phyloP scores from a whole-genome alignment of 2,113 vertebrate genomes.

The Lasiurus borealis region DNA sequence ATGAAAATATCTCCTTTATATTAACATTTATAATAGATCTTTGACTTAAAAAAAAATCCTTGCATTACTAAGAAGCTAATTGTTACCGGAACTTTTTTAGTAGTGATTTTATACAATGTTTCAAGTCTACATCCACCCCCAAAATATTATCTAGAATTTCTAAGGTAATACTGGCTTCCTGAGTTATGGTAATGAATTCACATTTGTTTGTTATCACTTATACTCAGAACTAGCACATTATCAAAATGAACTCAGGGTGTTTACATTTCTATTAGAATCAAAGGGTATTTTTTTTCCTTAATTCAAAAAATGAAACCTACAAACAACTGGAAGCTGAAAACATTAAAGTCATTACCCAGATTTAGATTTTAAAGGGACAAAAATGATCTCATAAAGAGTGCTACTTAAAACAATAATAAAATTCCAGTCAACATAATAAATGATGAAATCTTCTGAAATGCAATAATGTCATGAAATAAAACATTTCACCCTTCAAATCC shows the following conservation, averaged over 20 bases:
- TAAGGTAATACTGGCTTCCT: slow-evolving; percentile 56
- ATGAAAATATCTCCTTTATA: slow-evolving; percentile 39
- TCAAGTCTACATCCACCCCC: not conserved
- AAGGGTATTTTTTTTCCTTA: not conserved
- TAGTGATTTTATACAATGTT: slow-evolving; percentile 60
- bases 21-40: slow-evolving; percentile 49
- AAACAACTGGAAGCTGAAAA: slow-evolving; percentile 65
- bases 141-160: slow-evolving; percentile 61
- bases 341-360: slow-evolving; percentile 50
- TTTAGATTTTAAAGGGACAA: slow-evolving; percentile 62
- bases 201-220: slow-evolving; percentile 68
- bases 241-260: slow-evolving; percentile 65
- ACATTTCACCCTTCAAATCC: slow-evolving; percentile 29
- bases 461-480: slow-evolving; percentile 50
- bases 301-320: slow-evolving; percentile 46
- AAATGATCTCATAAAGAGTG: slow-evolving; percentile 64
- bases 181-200: slow-evolving; percentile 50
- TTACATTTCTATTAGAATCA: slow-evolving; percentile 62
- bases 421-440: slow-evolving; percentile 58
- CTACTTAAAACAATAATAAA: slow-evolving; percentile 67
- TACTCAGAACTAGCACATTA: slow-evolving; percentile 38
- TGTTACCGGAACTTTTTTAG: slow-evolving; percentile 47
- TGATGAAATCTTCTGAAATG: slow-evolving; percentile 62
- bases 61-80: slow-evolving; percentile 64
- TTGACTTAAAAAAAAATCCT: slow-evolving; percentile 35